Conservation (phyloP, 2,113 vertebrate genomes). For the Picathartes gymnocephalus region DNA sequence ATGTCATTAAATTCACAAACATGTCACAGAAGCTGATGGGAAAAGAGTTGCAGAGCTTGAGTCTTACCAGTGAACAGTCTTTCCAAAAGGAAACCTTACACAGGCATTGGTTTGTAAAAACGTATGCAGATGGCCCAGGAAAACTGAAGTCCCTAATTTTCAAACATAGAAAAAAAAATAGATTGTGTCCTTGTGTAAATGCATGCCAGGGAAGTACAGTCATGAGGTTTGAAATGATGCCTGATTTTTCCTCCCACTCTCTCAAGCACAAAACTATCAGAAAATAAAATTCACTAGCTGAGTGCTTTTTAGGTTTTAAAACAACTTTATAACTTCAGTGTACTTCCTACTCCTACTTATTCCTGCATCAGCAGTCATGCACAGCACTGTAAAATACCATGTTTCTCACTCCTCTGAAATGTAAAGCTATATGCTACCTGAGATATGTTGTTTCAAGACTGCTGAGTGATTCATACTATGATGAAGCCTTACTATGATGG, state of each 20-base stretch:
- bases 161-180: neutral
- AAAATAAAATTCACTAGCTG: neutral
- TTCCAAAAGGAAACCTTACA: neutral
- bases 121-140: neutral
- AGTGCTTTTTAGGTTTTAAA: neutral
- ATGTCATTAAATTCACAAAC: neutral
- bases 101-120: neutral
- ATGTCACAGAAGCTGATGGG: neutral
- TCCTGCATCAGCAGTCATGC: neutral
- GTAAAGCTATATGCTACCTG: neutral
- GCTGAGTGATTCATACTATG: neutral
- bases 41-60: neutral
- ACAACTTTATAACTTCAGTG: neutral
- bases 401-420: neutral
- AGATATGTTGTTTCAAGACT: neutral
- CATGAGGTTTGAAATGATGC: neutral
- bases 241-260: neutral
- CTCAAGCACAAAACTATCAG: neutral
- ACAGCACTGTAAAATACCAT: neutral
- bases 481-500: neutral
- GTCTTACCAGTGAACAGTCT: neutral
- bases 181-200: neutral
- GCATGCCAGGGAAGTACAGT: neutral
- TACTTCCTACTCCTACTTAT: neutral
- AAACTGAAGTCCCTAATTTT: neutral